A percentile compares a stretch with the other conserved stretches of the same genome.
These are phyloP conservation scores for Enteromius afrohamiltoni DNA, from an alignment of 2,797 vertebrate genomes.

Conservation along the genomic window DNA sequence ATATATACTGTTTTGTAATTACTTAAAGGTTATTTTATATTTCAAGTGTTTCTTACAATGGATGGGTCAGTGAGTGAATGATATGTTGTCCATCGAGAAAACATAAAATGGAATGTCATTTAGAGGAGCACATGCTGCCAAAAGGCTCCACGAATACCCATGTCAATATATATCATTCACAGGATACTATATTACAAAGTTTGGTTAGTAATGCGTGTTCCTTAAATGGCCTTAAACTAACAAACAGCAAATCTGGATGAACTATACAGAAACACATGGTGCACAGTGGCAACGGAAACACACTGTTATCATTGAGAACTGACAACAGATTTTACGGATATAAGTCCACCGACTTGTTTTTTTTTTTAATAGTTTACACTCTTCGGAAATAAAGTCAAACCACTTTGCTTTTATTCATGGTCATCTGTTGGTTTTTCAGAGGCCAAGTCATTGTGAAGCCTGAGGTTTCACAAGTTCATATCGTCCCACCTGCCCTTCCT, in stretches of 20 bases:
- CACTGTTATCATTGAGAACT: slow-evolving; percentile 1
- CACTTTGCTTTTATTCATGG: slow-evolving; percentile 57
- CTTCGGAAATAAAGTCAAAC: slow-evolving; percentile 47
- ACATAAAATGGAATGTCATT: slow-evolving; percentile 54
- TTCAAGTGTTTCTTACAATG: slow-evolving; percentile 42
- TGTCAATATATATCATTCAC: slow-evolving; percentile 45
- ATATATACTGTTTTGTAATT: background rate
- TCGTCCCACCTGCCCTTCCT: slow-evolving; percentile 94
- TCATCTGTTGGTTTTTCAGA: slow-evolving; percentile 38
- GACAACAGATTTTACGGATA: slow-evolving; percentile 60
- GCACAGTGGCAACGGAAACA: background rate
- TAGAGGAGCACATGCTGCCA: slow-evolving; percentile 51
- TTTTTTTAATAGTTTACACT: slow-evolving; percentile 54
- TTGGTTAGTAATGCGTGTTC: slow-evolving; percentile 46
- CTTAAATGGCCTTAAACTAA: slow-evolving; percentile 40
- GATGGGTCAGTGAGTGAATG: background rate
- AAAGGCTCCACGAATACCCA: slow-evolving; percentile 45
- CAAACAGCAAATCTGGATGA: slow-evolving; percentile 48
- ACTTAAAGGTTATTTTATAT: background rate
- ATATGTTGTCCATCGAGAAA: slow-evolving; percentile 24
- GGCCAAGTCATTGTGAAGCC: slow-evolving; percentile 76
- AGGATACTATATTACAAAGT: slow-evolving; percentile 44
- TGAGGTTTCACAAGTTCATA: slow-evolving; percentile 96
- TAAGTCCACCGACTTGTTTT: slow-evolving; percentile 64
- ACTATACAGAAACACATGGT: slow-evolving; percentile 47